Evolutionary conservation across 2,113 vertebrate species (phyloP).

Genomic region (Phrynosoma platyrhinos): DNA sequence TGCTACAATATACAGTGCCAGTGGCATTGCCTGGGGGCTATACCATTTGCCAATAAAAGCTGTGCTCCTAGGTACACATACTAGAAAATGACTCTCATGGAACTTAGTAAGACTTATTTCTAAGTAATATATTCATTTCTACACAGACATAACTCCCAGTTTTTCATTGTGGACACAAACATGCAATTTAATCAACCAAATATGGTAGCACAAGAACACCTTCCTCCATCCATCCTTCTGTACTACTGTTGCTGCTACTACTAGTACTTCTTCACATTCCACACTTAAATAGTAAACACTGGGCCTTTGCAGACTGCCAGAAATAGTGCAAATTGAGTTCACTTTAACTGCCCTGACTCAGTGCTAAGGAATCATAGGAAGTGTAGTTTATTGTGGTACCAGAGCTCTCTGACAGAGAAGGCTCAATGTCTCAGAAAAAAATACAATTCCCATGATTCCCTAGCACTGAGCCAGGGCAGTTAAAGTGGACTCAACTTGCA

Average conservation of each 20-base stretch:
- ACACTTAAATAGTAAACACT: not conserved
- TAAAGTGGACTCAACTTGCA: too few relatives aligned
- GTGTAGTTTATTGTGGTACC: too few relatives aligned
- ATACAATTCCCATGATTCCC: too few relatives aligned
- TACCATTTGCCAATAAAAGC: slow-evolving; percentile 17
- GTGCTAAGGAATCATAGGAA: too few relatives aligned
- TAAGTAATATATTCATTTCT: not conserved
- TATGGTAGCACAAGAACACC: not conserved
- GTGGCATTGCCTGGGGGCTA: not conserved
- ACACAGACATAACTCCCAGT: not conserved
- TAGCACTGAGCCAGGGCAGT: too few relatives aligned
- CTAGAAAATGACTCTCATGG: not conserved
- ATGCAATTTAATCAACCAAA: not conserved
- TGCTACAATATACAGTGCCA: not conserved
- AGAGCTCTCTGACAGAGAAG: too few relatives aligned
- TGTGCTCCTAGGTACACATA: not conserved
- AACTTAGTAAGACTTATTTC: not conserved
- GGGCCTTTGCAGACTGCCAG: too few relatives aligned
- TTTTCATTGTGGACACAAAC: not conserved
- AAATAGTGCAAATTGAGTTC: too few relatives aligned
- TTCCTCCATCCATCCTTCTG: too few relatives aligned
- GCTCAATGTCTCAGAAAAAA: too few relatives aligned
- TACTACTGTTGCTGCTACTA: too few relatives aligned
- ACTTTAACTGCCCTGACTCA: too few relatives aligned
- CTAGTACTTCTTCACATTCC: not conserved